Conservation (phyloP, 2,888 invertebrate species). For the Agrotis segetum region DNA sequence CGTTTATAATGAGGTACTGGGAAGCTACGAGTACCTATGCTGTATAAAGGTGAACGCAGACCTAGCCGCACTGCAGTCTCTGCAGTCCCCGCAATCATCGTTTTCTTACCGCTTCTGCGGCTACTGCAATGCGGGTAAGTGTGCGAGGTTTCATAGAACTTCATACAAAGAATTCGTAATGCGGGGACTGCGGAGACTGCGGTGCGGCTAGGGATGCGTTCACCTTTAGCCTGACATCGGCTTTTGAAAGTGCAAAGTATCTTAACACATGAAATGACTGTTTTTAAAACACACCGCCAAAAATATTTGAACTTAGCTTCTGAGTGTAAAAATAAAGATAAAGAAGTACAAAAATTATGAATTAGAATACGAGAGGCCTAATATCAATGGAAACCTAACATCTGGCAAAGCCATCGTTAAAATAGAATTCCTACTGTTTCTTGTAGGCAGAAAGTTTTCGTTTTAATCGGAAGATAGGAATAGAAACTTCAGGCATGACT, state of each 20-base stretch:
- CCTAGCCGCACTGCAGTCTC: too few species aligned
- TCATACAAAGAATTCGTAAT: too few species aligned
- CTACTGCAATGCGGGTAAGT: too few species aligned
- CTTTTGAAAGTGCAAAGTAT: not conserved
- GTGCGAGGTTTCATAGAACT: too few species aligned
- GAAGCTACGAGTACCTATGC: too few species aligned
- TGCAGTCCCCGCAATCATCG: too few species aligned
- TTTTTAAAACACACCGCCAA: not conserved
- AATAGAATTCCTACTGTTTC: slow-evolving; percentile 8
- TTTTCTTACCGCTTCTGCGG: too few species aligned
- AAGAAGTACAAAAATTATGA: slow-evolving; percentile 1
- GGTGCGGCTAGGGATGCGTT: too few species aligned
- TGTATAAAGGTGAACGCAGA: too few species aligned
- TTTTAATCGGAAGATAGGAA: slow-evolving; percentile 34
- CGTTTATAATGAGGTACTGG: not conserved
- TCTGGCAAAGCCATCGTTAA: slow-evolving; percentile 21
- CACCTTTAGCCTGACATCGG: not conserved
- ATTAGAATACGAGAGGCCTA: slow-evolving; percentile 9
- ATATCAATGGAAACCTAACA: slow-evolving; percentile 28
- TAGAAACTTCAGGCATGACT: slow-evolving; percentile 17
- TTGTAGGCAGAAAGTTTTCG: slow-evolving; percentile 26
- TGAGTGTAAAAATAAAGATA: not conserved
- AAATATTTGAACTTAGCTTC: not conserved
- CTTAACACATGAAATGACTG: not conserved
- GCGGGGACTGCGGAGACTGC: too few species aligned